Evolutionary conservation across 2,797 vertebrate species (phyloP).

Genomic region (Phaenicophaeus curvirostris): DNA sequence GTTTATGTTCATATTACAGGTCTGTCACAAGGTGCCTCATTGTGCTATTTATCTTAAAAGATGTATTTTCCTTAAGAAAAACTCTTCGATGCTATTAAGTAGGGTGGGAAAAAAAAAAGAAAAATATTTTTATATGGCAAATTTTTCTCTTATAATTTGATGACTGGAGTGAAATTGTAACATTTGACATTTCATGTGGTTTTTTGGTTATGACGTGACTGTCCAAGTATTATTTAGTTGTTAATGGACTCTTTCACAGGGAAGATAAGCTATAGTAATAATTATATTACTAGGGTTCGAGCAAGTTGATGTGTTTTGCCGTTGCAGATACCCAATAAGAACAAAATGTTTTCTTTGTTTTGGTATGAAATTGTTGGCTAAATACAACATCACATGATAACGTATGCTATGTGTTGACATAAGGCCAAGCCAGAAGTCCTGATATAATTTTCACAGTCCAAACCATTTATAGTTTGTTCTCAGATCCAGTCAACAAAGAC

Average conservation of each 20-base stretch:
- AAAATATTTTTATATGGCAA: neutral
- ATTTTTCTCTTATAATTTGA: neutral
- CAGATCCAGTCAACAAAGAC: neutral
- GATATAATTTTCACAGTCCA: slow-evolving; percentile 19
- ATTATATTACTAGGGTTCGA: neutral
- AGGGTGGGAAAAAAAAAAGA: neutral
- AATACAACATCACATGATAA: slow-evolving; percentile 25
- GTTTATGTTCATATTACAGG: neutral
- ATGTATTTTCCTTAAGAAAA: neutral
- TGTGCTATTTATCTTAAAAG: neutral
- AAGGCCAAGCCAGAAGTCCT: slow-evolving; percentile 10
- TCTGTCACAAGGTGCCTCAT: neutral
- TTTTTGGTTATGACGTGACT: slow-evolving; percentile 28
- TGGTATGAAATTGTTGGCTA: slow-evolving; percentile 56
- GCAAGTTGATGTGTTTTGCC: slow-evolving; percentile 20
- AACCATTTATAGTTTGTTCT: slow-evolving; percentile 61
- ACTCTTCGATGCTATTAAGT: neutral
- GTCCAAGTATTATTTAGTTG: slow-evolving; percentile 30
- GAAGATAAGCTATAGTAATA: slow-evolving; percentile 22
- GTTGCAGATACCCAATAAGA: slow-evolving; percentile 21
- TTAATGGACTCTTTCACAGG: slow-evolving; percentile 19
- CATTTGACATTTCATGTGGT: neutral
- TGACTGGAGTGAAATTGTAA: neutral
- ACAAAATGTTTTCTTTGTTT: slow-evolving; percentile 49
- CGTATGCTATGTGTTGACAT: slow-evolving; percentile 29